A percentile compares a stretch with the other conserved stretches of the same genome.
Evolutionary conservation across 37 sponge, comb jelly and placozoan species (phyloP).

Genomic region (Beroe forskalii): DNA sequence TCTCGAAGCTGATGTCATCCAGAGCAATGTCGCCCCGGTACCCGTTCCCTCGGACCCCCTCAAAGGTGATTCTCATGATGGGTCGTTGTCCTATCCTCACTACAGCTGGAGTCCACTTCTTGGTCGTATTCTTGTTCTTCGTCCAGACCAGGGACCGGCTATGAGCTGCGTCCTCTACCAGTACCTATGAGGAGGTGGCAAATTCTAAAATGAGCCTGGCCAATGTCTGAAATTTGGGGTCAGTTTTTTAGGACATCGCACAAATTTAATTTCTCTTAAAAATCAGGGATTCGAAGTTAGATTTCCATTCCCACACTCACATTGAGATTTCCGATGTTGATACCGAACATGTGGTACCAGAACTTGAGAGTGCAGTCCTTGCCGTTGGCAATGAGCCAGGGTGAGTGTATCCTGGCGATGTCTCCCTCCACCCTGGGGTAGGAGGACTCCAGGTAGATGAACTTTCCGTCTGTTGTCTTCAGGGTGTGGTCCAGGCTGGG

Average conservation of each 20-base stretch:
- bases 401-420: constrained; percentile 9
- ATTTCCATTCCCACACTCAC: too few relatives aligned
- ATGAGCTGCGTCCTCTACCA: constrained; percentile 26
- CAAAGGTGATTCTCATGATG: constrained; percentile 14
- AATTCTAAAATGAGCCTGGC: too few relatives aligned
- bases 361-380: constrained; percentile 60
- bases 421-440: constrained; percentile 57
- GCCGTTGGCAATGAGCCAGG: constrained; percentile 19
- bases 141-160: background rate
- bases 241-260: too few relatives aligned
- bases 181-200: background rate
- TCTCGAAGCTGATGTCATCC: constrained; percentile 37
- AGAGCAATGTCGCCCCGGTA: constrained; percentile 53
- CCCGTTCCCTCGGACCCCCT: background rate
- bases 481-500: constrained; percentile 45
- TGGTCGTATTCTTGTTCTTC: background rate
- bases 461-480: constrained; percentile 36
- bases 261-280: too few relatives aligned
- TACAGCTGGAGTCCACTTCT: background rate
- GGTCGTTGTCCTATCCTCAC: constrained; percentile 16
- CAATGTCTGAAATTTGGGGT: too few relatives aligned
- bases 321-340: constrained; percentile 12
- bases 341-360: constrained; percentile 68
- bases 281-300: too few relatives aligned
- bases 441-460: constrained; percentile 65